A percentile compares a stretch with the other conserved stretches of the same genome.
These are phyloP conservation scores for Otus sunia DNA, from an alignment of 2,113 vertebrate genomes.

Conservation along the genomic window DNA sequence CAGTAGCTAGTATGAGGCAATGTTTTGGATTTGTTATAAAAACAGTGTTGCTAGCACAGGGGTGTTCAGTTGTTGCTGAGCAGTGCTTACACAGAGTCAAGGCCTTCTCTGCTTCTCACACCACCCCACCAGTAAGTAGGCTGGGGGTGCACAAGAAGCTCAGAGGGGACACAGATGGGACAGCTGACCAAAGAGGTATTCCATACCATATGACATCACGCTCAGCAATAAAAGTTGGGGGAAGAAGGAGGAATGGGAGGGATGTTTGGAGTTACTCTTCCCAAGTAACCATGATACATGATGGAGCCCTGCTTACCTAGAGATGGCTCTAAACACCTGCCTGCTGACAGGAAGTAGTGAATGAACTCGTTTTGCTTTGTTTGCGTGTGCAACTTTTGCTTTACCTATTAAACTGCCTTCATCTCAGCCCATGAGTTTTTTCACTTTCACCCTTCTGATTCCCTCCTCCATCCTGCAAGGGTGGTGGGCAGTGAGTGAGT, in stretches of 20 bases:
- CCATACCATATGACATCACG: background rate
- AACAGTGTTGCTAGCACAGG: background rate
- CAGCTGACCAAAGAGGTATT: background rate
- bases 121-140: background rate
- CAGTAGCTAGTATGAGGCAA: background rate
- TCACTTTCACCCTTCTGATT: background rate
- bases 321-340: background rate
- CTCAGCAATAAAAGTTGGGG: background rate
- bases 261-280: background rate
- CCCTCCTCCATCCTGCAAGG: background rate
- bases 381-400: background rate
- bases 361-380: background rate
- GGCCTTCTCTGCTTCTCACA: background rate
- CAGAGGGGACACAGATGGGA: background rate
- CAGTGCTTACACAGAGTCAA: background rate
- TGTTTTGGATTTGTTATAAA: background rate
- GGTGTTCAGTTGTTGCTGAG: background rate
- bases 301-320: background rate
- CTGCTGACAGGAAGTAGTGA: background rate
- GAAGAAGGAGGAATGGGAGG: background rate
- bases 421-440: background rate
- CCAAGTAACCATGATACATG: background rate
- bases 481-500: rapidly evolving
- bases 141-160: background rate
- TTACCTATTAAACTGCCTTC: background rate